phyloP scores from a whole-genome alignment of 2,888 invertebrate genomes.

The Sicus ferrugineus region DNA sequence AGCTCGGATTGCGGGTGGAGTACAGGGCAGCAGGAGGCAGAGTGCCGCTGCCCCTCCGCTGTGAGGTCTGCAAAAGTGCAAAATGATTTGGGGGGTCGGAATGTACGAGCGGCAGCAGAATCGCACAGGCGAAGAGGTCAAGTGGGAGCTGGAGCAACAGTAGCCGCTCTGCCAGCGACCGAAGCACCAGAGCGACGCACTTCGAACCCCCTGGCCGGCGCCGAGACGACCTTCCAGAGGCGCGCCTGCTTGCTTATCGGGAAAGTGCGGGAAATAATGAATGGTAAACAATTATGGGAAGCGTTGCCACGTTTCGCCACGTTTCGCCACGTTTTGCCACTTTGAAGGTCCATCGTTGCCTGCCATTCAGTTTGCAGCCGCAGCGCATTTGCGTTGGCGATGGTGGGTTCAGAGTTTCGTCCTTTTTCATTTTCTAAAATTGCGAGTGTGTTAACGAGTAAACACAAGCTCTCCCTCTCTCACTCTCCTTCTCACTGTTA shows the following conservation, averaged over 20 bases:
- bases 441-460: too few species aligned
- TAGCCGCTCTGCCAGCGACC: neutral
- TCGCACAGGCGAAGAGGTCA: neutral
- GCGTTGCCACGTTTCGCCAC: neutral
- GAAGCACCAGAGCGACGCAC: neutral
- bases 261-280: neutral
- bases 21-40: too few species aligned
- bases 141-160: neutral
- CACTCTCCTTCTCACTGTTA: too few species aligned
- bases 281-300: conserved; percentile 2
- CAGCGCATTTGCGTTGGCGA: too few species aligned
- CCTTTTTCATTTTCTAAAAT: too few species aligned
- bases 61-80: too few species aligned
- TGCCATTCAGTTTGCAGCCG: neutral
- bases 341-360: too few species aligned
- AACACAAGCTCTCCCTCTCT: too few species aligned
- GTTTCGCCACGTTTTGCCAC: neutral
- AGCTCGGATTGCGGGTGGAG: too few species aligned
- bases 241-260: neutral
- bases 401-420: neutral
- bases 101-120: neutral
- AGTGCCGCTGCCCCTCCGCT: too few species aligned
- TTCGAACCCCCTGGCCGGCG: neutral
- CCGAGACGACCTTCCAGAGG: too few species aligned
- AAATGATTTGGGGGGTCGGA: neutral